Evolutionary conservation across 1,140 invertebrate genomes (phyloP).

Genomic region (Drosophila erecta): DNA sequence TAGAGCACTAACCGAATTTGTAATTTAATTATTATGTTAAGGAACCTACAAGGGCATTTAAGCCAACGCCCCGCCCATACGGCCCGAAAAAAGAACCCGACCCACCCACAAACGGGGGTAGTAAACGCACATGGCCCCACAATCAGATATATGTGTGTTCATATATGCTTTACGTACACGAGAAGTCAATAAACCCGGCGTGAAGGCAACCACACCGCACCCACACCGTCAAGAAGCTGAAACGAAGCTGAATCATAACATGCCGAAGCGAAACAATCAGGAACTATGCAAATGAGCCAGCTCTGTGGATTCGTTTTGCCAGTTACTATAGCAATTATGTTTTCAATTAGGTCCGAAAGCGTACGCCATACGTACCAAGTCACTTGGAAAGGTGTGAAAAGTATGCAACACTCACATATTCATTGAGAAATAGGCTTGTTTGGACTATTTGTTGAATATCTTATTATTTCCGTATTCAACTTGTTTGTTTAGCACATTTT

Average conservation of each 20-base stretch:
- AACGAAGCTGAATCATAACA: conserved; percentile 2
- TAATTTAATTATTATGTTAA: conserved; percentile 49
- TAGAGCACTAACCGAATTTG: conserved; percentile 47
- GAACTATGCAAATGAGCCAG: conserved; percentile 4
- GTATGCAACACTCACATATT: background rate
- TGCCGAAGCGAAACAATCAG: background rate
- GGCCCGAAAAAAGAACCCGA: conserved; percentile 12
- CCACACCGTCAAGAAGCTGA: background rate
- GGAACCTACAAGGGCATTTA: conserved; percentile 56
- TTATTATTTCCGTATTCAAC: too few species aligned
- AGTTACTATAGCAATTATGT: background rate
- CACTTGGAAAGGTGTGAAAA: background rate
- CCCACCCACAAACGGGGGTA: background rate
- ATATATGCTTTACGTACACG: conserved; percentile 12
- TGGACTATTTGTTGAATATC: too few species aligned
- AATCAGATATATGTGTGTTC: conserved; percentile 8
- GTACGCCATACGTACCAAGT: background rate
- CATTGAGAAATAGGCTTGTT: too few species aligned
- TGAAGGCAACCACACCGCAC: conserved; percentile 38
- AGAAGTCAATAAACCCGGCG: conserved; percentile 68
- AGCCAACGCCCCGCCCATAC: conserved; percentile 2
- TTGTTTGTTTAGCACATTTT: too few species aligned
- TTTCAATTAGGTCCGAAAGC: background rate
- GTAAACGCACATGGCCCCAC: background rate
- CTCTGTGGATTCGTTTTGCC: background rate